Base-by-base conservation (phyloP, 1,140 invertebrate species). In the Drosophila kurseongensis region DNA sequence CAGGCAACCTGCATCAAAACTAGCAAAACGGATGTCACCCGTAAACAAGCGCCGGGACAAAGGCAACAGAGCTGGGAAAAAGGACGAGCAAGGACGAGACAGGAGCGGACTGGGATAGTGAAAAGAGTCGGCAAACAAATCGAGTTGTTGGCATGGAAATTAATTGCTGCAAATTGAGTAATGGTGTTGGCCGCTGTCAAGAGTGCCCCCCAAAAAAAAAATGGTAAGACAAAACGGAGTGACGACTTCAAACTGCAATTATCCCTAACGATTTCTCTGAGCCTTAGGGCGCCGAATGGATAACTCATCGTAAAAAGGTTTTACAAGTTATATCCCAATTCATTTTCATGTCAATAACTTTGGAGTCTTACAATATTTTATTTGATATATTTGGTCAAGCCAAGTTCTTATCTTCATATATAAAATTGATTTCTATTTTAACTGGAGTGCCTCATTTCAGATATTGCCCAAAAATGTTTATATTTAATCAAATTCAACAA, bases 81-180 rank as follows among this genome's bases (percentile, higher is more conserved):
- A 51, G 29, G 29, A 51, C 8, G 9, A 35, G n/a, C 29, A 51
- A 50, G n/a, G 27, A 16, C 27, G 18, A 12, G 9, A 23, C 44
- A 18, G 18, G 16, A 47, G 9, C 4, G 42, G 27, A 7, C 29
- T 8, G 29, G 4, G 23, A 14, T 40, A 12, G 35, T 59, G 47
- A 50, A 50, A 51, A 54, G 48, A 59, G 12, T 50, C 65, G 54
- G 50, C 18, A 62, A 68, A 77, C 62, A 81, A 86, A 85, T 78
- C 69, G 77, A 85, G 65, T 72, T 67, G 63, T 86, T 78, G 67
- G 45, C 81, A 86, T 86, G 68, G 69, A 85, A 85, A 86, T 80
- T 85, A 85, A 85, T 85, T 80, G 82, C 63, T 68, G 36, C 67
- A 76, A 75, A 76, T 76, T 76, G 72, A 76, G 62, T 76, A 76